phyloP scores from a whole-genome alignment of 2,888 invertebrate genomes.

The Pheosia tremula region DNA sequence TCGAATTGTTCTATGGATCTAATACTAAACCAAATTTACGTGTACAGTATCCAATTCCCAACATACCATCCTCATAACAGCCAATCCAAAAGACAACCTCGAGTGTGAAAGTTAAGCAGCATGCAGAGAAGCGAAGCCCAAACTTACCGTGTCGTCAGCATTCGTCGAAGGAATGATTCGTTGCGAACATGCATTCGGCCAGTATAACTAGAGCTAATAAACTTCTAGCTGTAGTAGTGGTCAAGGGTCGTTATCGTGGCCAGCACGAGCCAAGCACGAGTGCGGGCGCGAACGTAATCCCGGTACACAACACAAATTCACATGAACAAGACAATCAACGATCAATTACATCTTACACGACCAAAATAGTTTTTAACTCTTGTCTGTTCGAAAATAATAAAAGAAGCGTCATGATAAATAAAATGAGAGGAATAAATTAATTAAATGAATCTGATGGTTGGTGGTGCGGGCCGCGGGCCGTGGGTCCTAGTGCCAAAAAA shows the following conservation, averaged over 20 bases:
- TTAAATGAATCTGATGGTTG: slow-evolving; percentile 56
- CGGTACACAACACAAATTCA: slow-evolving; percentile 83
- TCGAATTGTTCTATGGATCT: too few species aligned
- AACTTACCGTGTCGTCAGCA: slow-evolving; percentile 74
- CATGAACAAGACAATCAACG: slow-evolving; percentile 78
- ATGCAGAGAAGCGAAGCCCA: slow-evolving; percentile 64
- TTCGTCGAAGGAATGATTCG: slow-evolving; percentile 80
- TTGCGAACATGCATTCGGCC: slow-evolving; percentile 77
- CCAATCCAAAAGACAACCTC: slow-evolving; percentile 57
- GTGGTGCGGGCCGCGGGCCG: slow-evolving; percentile 68
- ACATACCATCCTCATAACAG: not conserved
- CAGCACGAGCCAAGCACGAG: slow-evolving; percentile 74
- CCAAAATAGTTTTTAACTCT: slow-evolving; percentile 82
- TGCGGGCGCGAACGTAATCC: slow-evolving; percentile 78
- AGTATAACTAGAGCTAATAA: slow-evolving; percentile 74
- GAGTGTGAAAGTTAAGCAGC: slow-evolving; percentile 26
- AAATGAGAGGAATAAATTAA: slow-evolving; percentile 47
- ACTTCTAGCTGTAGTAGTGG: slow-evolving; percentile 68
- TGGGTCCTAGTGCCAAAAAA: not conserved
- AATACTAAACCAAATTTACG: too few species aligned
- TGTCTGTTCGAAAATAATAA: slow-evolving; percentile 66
- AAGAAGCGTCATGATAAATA: slow-evolving; percentile 71
- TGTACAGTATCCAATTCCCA: too few species aligned
- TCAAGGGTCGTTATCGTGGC: slow-evolving; percentile 72
- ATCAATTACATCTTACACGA: slow-evolving; percentile 70